Base-by-base conservation (phyloP, 2,888 invertebrate genomes). In the Tethea ocularis region DNA sequence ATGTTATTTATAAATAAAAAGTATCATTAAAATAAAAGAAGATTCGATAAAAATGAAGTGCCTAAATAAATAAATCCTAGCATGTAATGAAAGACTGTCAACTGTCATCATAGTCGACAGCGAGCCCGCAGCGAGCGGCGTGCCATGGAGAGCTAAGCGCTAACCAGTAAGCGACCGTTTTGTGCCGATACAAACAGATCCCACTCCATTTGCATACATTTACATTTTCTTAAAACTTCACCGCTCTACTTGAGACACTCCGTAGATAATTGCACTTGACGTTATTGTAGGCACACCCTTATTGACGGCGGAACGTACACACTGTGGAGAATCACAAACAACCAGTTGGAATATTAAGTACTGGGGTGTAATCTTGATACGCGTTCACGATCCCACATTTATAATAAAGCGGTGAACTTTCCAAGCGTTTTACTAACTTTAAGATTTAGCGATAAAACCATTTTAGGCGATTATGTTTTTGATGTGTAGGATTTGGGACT, bases 191-290 rank as follows among this genome's bases (percentile, higher is more conserved):
- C 69, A 71, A 71, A 69, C 71, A 69, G 71, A 75, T 74, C 71
- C 65, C 67, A 57, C 68, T 59, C 62, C 63, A 80, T 82, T 82
- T 74, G 61, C 80, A 80, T 80, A 80, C 67, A 83, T 84, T 83
- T 79, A 78, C 80, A 84, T 82, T 78, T 79, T 74, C 78, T 81
- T 72, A 67, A 72, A 71, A 61, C 58, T 61, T 57, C 52, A 51
- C 57, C 55, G 59, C 55, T 46, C 46, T 38, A n/a, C 29, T n/a
- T 57, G 13, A 60, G 58, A 52, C 58, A 13, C 41, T 51, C 60
- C 33, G 63, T 58, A 55, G 67, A 65, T 63, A 64, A 72, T 72
- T 67, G 66, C 61, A 57, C 54, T 57, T 53, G 59, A 58, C 56
- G 67, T 71, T 68, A 65, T 67, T 74, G 66, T 70, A 62, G 61